Conservation (phyloP, 2,113 vertebrate species). For the Jacana jacana region DNA sequence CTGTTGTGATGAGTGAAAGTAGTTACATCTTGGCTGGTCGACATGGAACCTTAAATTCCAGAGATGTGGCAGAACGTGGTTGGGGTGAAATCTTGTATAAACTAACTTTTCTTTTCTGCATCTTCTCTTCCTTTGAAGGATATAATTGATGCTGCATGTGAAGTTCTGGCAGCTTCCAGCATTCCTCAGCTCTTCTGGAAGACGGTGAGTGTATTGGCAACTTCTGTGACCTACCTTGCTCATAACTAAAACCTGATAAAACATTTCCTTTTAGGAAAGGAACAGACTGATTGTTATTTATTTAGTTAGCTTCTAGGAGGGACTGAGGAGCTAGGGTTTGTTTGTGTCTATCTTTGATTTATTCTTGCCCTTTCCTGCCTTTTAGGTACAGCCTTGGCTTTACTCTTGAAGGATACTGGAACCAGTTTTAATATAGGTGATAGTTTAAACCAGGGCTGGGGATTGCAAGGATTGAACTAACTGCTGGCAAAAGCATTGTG, state of each 20-base stretch:
- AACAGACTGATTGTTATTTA: background rate
- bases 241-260: background rate
- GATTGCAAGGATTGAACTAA: slow-evolving; percentile 54
- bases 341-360: slow-evolving; percentile 28
- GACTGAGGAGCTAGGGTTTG: background rate
- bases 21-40: background rate
- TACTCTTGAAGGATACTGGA: slow-evolving; percentile 60
- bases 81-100: background rate
- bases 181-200: slow-evolving; percentile 97
- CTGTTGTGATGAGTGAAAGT: background rate
- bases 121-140: slow-evolving; percentile 67
- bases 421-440: slow-evolving; percentile 59
- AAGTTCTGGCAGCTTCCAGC: slow-evolving; percentile 90
- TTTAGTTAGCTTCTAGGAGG: background rate
- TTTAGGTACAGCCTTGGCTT: slow-evolving; percentile 56
- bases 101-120: background rate
- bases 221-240: background rate
- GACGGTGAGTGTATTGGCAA: slow-evolving; percentile 79
- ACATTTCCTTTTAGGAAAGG: background rate
- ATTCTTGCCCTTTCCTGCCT: slow-evolving; percentile 56
- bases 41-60: background rate
- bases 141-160: slow-evolving; percentile 91
- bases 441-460: slow-evolving; percentile 42
- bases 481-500: slow-evolving; percentile 43
- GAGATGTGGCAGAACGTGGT: background rate